Evolutionary conservation across 2,797 vertebrate genomes (phyloP).

Genomic region (Apogon talboti): DNA sequence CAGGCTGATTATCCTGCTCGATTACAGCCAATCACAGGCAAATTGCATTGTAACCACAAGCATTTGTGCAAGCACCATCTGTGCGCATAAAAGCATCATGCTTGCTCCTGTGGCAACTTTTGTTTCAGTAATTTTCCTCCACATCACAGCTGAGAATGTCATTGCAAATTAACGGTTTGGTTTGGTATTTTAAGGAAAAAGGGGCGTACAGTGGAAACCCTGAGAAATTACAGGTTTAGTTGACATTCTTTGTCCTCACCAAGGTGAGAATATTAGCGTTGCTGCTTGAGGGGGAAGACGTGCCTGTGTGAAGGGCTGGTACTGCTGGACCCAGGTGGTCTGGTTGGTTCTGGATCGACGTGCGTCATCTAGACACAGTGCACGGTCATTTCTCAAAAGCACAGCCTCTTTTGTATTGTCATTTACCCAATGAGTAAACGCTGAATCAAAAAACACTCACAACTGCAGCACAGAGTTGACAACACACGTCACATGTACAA

Average conservation of each 20-base stretch:
- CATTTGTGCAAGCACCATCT: slow-evolving; percentile 62
- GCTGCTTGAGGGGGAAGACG: slow-evolving; percentile 31
- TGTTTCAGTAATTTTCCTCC: slow-evolving; percentile 51
- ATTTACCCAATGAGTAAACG: slow-evolving; percentile 2
- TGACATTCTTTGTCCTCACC: slow-evolving; percentile 20
- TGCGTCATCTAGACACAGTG: slow-evolving; percentile 35
- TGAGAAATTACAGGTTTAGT: slow-evolving; percentile 28
- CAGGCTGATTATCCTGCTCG: slow-evolving; percentile 55
- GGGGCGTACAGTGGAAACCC: slow-evolving; percentile 48
- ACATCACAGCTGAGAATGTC: slow-evolving; percentile 60
- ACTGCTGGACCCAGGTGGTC: slow-evolving; percentile 62
- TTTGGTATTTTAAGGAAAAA: slow-evolving; percentile 41
- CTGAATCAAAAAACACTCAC: background rate
- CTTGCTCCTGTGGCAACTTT: slow-evolving; percentile 19
- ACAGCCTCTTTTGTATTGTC: background rate
- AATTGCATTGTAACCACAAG: slow-evolving; percentile 58
- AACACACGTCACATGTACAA: background rate
- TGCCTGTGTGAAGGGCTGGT: slow-evolving; percentile 18
- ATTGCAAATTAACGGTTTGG: slow-evolving; percentile 46
- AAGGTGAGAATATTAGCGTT: slow-evolving; percentile 37
- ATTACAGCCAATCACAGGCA: slow-evolving; percentile 74
- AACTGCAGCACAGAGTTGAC: background rate
- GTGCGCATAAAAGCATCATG: slow-evolving; percentile 49
- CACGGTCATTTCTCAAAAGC: slow-evolving; percentile 37
- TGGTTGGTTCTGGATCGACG: slow-evolving; percentile 11